These are phyloP conservation scores for Rhagium mordax DNA, from an alignment of 2,888 invertebrate species.

Conservation along the genomic window DNA sequence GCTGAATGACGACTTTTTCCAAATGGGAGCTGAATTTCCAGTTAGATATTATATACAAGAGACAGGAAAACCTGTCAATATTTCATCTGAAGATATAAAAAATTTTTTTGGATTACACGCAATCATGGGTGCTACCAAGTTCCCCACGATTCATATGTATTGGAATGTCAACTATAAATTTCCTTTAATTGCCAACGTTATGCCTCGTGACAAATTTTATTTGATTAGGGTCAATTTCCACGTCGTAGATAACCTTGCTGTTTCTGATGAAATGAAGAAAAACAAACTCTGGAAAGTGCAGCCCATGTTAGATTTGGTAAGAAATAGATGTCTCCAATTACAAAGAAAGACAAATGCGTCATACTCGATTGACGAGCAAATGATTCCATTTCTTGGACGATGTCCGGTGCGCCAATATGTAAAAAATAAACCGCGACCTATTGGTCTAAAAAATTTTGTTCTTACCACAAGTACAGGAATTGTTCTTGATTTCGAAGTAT, in stretches of 20 bases:
- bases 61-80: neutral
- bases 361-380: slow-evolving; percentile 51
- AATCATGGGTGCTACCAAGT: slow-evolving; percentile 44
- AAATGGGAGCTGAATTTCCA: slow-evolving; percentile 1
- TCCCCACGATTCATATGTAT: slow-evolving; percentile 46
- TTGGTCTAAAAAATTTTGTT: slow-evolving; percentile 63
- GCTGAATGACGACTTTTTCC: neutral
- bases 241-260: slow-evolving; percentile 41
- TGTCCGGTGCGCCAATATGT: slow-evolving; percentile 51
- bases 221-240: slow-evolving; percentile 47
- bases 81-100: neutral
- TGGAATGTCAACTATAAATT: slow-evolving; percentile 44
- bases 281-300: slow-evolving; percentile 10
- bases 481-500: slow-evolving; percentile 58
- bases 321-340: neutral
- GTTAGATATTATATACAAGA: neutral
- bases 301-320: too few species aligned
- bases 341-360: neutral
- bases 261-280: slow-evolving; percentile 33
- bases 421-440: slow-evolving; percentile 59
- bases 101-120: slow-evolving; percentile 41
- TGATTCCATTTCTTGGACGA: too few species aligned
- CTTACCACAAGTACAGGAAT: slow-evolving; percentile 52
- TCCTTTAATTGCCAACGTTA: slow-evolving; percentile 33
- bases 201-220: slow-evolving; percentile 13